Evolutionary conservation across 2,113 vertebrate species (phyloP), one percentile per base, ranked within the genome.

Genomic region (Callorhinus ursinus): DNA sequence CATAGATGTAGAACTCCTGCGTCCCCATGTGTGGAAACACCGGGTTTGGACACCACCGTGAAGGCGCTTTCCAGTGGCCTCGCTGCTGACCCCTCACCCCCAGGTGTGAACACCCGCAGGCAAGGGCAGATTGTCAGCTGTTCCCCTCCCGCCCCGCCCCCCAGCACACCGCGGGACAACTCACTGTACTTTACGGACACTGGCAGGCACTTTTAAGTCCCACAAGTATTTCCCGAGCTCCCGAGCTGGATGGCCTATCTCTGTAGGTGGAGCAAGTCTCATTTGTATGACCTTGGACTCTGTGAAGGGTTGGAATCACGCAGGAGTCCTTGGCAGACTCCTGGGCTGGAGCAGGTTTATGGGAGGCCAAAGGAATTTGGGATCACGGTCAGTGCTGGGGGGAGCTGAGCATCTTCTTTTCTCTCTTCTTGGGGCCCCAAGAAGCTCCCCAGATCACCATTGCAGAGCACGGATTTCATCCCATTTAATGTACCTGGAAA

Each of bases 61-160:
- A 76, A 51, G 79, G 26, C 2, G 3, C 22, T 13, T 61, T 74
- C 39, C 39, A 4, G 14, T 3, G 36, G 18, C 49, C 1, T 0
- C 5, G 49, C 28, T 31, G 26, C 11, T 12, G 16, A 42, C 59
- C 76, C 36, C 42, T 65, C 22, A n/a, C 63, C 49, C 71, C 11
- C 9, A 9, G 7, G 24, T 42, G 69, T 31, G 51, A 26, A 2
- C 18, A 10, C 31, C 21, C 36, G 9, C 1, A 2, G 81, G 61
- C 46, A 7, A 2, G 0, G 57, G 65, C 14, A 4, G 0, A 14
- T 4, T 1, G n/a, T 8, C 33, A 46, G 86, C 8, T 53, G 39
- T 51, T 49, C 36, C 21, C 0, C 63, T 7, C 46, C 5, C 42
- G 6, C 5, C 46, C 46, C 46, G 1, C 7, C 46, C 7, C 46